Evolutionary conservation across 2,113 vertebrate genomes (phyloP).

Genomic region (Anser brachyrhynchus): DNA sequence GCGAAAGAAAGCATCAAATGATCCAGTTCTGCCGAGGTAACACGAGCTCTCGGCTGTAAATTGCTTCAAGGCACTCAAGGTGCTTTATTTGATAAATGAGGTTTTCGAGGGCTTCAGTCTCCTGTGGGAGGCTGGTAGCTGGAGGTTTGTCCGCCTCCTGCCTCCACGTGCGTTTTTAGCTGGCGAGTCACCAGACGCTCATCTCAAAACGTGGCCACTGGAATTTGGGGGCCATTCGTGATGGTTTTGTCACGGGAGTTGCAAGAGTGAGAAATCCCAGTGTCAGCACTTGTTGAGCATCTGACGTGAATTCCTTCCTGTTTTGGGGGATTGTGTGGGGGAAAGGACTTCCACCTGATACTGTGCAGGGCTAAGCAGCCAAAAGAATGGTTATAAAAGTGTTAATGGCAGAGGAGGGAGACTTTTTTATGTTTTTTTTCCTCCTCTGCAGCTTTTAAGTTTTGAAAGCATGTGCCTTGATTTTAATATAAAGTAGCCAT

Average conservation of each 20-base stretch:
- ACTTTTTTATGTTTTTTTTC: background rate
- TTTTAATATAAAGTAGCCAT: constrained; percentile 64
- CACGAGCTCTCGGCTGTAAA: background rate
- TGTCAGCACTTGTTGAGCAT: accelerated
- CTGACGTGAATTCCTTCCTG: accelerated
- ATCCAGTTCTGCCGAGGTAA: background rate
- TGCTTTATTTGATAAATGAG: background rate
- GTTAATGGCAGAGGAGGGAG: constrained; percentile 23
- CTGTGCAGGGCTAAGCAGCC: background rate
- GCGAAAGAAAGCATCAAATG: background rate
- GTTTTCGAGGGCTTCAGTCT: background rate
- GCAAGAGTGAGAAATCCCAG: background rate
- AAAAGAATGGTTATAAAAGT: background rate
- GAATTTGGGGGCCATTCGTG: background rate
- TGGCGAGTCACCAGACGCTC: background rate
- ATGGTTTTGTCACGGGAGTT: accelerated
- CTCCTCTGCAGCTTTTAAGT: constrained; percentile 23
- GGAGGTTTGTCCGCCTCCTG: background rate
- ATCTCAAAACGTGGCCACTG: accelerated
- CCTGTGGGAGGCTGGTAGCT: accelerated
- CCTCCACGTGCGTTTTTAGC: background rate
- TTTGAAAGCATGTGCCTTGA: constrained; percentile 58
- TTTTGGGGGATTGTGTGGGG: too few species aligned
- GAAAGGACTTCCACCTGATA: background rate
- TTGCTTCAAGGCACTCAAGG: background rate